Base-by-base conservation (phyloP, 2,797 vertebrate genomes). In the Myotis vivesi region DNA sequence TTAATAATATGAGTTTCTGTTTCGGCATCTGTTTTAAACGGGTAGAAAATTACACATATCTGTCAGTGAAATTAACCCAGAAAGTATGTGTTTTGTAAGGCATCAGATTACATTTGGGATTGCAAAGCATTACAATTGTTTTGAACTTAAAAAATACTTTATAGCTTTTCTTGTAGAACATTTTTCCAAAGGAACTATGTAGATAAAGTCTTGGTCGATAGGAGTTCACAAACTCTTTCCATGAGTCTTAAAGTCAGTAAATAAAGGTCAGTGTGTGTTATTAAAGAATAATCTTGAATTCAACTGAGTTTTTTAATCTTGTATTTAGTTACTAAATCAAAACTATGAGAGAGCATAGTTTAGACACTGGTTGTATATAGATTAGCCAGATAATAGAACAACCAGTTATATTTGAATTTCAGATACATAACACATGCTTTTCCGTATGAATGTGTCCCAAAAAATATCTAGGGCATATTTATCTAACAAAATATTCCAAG, bases 181-280 rank as follows among this genome's bases (percentile, higher is more conserved):
- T 28, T 76, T 94, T 86, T 44, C 36, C 13, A 59, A 84, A 49
- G 11, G 59, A 94, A 36, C 1, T 64, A 19, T 66, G 33, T 6
- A 59, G 23, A 79, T 71, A 88, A 82, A 59, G 68, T 75, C 8
- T 77, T 44, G 17, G 23, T 17, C 12, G 71, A 36, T 22, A 41
- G 19, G 11, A 81, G 16, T 88, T 88, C 19, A 68, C 33, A 89
- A 59, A 73, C 13, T 72, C 30, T 92, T 87, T 44, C 83, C 3
- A 46, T 83, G 33, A 89, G 6, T 91, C 33, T 81, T 94, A 33
- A 86, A 93, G 88, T 92, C 49, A 86, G 75, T 89, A 89, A 83
- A 7, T 84, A 62, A 71, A 88, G 19, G 25, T 92, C 51, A 68
- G 23, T 59, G 11, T 23, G 13, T 53, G 2, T 57, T 87, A 66